Conservation (phyloP, 2,888 invertebrate species). For the Leptinotarsa peninsularis region DNA sequence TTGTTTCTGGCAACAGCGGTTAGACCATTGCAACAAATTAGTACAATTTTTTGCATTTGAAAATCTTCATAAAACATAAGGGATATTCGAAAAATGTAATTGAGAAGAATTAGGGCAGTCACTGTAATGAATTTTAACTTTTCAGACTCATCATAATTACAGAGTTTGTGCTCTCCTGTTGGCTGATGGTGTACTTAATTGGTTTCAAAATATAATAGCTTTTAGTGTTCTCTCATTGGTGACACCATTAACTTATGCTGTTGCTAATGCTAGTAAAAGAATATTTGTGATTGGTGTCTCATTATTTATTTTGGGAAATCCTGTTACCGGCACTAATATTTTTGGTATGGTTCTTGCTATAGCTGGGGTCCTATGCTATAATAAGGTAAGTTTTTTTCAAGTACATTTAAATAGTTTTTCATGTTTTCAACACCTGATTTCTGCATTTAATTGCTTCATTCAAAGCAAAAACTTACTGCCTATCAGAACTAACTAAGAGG, state of each 20-base stretch:
- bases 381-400: conserved; percentile 72
- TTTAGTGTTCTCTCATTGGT: conserved; percentile 93
- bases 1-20: no score
- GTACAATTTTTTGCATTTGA: no score
- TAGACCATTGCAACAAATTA: no score
- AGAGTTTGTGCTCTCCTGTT: conserved; percentile 74
- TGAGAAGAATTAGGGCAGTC: no score
- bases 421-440: no score
- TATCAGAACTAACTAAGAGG: no score
- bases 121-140: conserved; percentile 36
- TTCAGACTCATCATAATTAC: conserved; percentile 69
- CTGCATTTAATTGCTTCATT: no score
- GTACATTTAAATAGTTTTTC: no score
- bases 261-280: conserved; percentile 94
- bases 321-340: conserved; percentile 87
- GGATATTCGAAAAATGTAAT: no score
- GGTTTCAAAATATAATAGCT: conserved; percentile 95
- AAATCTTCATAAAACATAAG: no score
- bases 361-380: conserved; percentile 90
- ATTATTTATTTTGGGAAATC: conserved; percentile 88
- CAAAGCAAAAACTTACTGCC: no score
- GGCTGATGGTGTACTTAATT: conserved; percentile 88
- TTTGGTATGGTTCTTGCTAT: conserved; percentile 92
- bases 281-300: conserved; percentile 92
- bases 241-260: conserved; percentile 94